These are phyloP conservation scores for Meles meles DNA, from an alignment of 2,113 vertebrate species.

Conservation along the genomic window DNA sequence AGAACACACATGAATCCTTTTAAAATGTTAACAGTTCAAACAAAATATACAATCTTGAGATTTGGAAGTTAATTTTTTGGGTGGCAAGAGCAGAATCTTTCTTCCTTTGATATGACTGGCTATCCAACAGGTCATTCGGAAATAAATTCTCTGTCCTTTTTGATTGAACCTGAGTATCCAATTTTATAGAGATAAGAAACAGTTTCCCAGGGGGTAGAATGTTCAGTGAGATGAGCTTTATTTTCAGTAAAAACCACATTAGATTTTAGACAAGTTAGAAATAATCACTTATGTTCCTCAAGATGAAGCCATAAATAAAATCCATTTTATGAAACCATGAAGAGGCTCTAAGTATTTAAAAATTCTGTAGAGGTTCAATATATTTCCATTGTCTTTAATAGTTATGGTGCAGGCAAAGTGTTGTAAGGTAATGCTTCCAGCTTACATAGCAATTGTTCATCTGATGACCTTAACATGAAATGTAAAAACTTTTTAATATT, in stretches of 20 bases:
- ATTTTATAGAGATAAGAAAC: constrained; percentile 2
- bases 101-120: background rate
- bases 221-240: background rate
- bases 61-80: background rate
- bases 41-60: background rate
- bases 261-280: constrained; percentile 20
- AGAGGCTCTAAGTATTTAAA: background rate
- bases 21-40: constrained; percentile 7
- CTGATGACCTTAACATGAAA: background rate
- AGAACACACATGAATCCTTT: background rate
- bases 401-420: background rate
- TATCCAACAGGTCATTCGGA: background rate
- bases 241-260: background rate
- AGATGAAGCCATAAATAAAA: background rate
- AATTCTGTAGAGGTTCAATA: background rate
- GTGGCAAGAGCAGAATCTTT: background rate
- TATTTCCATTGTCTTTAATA: background rate
- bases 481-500: constrained; percentile 21
- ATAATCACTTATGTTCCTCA: background rate
- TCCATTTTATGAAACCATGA: background rate
- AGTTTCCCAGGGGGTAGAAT: background rate
- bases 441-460: background rate
- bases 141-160: constrained; percentile 12
- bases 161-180: background rate
- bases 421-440: background rate